Conservation (phyloP, 2,113 vertebrate species). For the Nerophis lumbriciformis region DNA sequence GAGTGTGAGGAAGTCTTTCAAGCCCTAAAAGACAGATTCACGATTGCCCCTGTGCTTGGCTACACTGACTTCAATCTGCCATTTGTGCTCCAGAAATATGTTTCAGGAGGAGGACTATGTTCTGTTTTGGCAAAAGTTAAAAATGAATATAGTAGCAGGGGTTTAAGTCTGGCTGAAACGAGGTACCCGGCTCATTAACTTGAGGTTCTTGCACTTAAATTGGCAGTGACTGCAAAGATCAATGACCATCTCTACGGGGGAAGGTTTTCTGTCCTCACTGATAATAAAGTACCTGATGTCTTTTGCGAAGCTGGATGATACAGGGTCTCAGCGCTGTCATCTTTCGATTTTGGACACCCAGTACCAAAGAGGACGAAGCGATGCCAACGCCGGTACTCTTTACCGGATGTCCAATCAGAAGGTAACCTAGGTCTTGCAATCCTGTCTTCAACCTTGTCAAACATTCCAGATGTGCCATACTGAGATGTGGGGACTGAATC, state of each 20-base stretch:
- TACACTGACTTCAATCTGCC: too few species aligned
- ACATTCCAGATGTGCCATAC: background rate
- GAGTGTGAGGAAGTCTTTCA: too few species aligned
- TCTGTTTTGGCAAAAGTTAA: too few species aligned
- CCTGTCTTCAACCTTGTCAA: background rate
- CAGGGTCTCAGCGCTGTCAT: background rate
- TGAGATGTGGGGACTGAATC: too few species aligned
- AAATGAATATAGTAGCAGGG: too few species aligned
- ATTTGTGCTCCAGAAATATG: too few species aligned
- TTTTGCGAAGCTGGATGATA: slow-evolving; percentile 3
- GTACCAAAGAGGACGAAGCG: background rate
- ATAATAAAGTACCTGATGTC: slow-evolving; percentile 12
- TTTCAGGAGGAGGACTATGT: too few species aligned
- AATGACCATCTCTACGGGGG: slow-evolving; percentile 10
- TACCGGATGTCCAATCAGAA: background rate
- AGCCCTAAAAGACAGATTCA: too few species aligned
- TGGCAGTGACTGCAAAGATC: background rate
- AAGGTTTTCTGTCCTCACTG: slow-evolving; percentile 2
- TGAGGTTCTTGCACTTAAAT: too few species aligned
- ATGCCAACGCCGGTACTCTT: background rate
- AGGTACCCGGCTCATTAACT: too few species aligned
- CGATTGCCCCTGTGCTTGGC: too few species aligned
- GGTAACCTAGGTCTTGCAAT: background rate
- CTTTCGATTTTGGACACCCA: slow-evolving; percentile 10
- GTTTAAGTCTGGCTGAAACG: too few species aligned